Evolutionary conservation across 2,888 invertebrate genomes (phyloP).

Genomic region (Alviniconcha strummeri): DNA sequence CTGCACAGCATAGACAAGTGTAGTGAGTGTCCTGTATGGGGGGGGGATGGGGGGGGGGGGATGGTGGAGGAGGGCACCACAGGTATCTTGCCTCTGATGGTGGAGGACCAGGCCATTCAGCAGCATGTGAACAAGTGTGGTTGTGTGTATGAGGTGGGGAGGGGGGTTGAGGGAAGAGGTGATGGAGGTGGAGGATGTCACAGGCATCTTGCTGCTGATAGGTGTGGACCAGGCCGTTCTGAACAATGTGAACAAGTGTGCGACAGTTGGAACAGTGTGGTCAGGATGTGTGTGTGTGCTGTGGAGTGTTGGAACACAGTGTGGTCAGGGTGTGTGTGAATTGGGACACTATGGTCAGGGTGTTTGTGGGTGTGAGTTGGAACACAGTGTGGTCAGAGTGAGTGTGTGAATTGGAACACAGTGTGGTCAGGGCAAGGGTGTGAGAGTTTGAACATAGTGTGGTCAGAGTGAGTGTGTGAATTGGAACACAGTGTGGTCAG

Average conservation of each 20-base stretch:
- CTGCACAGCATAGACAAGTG: conserved; percentile 93
- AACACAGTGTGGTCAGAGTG: too few species aligned
- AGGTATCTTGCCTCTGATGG: conserved; percentile 76
- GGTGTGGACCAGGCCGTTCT: conserved; percentile 93
- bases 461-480: too few species aligned
- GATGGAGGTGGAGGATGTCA: conserved; percentile 49
- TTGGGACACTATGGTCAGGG: too few species aligned
- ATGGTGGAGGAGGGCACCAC: conserved; percentile 48
- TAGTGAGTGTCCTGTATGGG: conserved; percentile 76
- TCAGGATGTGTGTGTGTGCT: too few species aligned
- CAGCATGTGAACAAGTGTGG: conserved; percentile 93
- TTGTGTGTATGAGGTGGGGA: conserved; percentile 69
- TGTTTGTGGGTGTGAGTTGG: too few species aligned
- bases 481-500: too few species aligned
- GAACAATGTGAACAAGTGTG: conserved; percentile 89
- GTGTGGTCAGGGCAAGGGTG: too few species aligned
- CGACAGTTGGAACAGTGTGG: too few species aligned
- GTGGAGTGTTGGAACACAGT: too few species aligned
- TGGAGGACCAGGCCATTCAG: conserved; percentile 92
- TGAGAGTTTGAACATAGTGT: too few species aligned
- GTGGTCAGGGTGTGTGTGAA: too few species aligned
- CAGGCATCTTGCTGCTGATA: conserved; percentile 78
- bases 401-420: too few species aligned
- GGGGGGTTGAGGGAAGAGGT: conserved; percentile 48
- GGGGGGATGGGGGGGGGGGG: conserved; percentile 73